Evolutionary conservation across 2,797 vertebrate genomes (phyloP), one percentile per base, ranked within the genome.

Genomic region (Cirrhinus molitorella): DNA sequence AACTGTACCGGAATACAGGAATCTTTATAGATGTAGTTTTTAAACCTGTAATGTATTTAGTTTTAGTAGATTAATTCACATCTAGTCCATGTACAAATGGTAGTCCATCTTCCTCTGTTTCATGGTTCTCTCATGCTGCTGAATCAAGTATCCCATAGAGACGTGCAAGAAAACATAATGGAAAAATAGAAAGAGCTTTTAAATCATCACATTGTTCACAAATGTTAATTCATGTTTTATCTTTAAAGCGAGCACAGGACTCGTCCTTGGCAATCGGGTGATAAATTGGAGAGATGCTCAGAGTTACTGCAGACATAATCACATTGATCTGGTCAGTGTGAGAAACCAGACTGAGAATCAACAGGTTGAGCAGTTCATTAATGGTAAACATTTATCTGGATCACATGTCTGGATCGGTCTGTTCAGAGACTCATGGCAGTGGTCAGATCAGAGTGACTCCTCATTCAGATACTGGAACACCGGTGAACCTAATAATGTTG

Each of bases 401-500:
- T 23, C 55, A 11, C 0, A 4, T 0, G 9, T 72, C 68, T 72
- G 68, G 68, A 72, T 73, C 19, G 28, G 49, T n/a, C 28, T 73
- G 49, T 73, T 53, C 71, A 73, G 49, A 73, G 47, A 37, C 49
- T 34, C 71, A 13, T 73, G 71, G 71, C 47, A 73, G 71, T 73
- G 71, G 71, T 73, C 71, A 53, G 71, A 73, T 73, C 49, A 73
- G 49, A 73, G 71, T 13, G 0, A n/a, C 49, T 53, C 17, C 19
- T 55, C 19, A 2, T 73, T 73, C 71, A 74, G 71, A 25, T 0
- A 34, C 19, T 74, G 71, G 71, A 0, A 0, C 0, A 0, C 25
- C 19, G 0, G 0, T 53, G 5, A 74, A 53, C 49, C 47, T 28
- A 0, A 0, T 23, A 25, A 34, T 53, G 0, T 0, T 19, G 25